A percentile compares a stretch with the other conserved stretches of the same genome.
Conservation (phyloP, 2,113 vertebrate species). For the Tetrao urogallus region DNA sequence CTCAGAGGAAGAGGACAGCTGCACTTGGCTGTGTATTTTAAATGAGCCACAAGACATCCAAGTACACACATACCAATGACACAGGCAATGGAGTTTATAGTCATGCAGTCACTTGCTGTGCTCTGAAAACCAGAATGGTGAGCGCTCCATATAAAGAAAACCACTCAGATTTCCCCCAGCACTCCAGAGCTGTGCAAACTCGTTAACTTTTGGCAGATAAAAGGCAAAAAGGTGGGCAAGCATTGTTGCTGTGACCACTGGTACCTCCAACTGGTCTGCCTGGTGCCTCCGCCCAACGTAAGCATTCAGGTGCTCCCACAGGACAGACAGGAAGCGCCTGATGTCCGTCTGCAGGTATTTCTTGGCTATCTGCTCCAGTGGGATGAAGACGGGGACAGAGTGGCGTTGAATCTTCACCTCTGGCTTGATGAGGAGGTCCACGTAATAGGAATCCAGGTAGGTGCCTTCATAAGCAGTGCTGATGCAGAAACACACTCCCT, state of each 20-base stretch:
- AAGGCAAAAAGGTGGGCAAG: not conserved
- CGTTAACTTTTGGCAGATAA: rapidly evolving
- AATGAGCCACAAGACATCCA: not conserved
- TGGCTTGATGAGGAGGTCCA: slow-evolving; percentile 65
- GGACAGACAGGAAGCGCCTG: slow-evolving; percentile 59
- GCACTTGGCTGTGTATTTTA: not conserved
- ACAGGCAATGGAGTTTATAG: not conserved
- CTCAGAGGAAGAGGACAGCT: not conserved
- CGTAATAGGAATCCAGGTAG: slow-evolving; percentile 74
- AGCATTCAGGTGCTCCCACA: slow-evolving; percentile 71
- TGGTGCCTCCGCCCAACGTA: slow-evolving; percentile 77
- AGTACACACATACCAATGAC: rapidly evolving
- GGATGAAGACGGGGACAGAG: slow-evolving; percentile 76
- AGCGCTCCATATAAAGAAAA: not conserved
- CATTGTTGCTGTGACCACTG: rapidly evolving
- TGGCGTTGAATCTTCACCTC: slow-evolving; percentile 65
- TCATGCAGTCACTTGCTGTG: rapidly evolving
- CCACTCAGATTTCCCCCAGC: not conserved
- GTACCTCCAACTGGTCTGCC: slow-evolving; percentile 79
- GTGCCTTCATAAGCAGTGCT: slow-evolving; percentile 74
- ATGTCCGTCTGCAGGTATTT: slow-evolving; percentile 62
- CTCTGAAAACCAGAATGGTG: not conserved
- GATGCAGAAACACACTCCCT: slow-evolving; percentile 69
- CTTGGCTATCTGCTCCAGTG: slow-evolving; percentile 65
- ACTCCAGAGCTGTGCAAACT: not conserved